A percentile compares a stretch with the other conserved stretches of the same genome.
These are phyloP conservation scores for Drosophila anomelani DNA, from an alignment of 2,888 invertebrate genomes.

Conservation along the genomic window DNA sequence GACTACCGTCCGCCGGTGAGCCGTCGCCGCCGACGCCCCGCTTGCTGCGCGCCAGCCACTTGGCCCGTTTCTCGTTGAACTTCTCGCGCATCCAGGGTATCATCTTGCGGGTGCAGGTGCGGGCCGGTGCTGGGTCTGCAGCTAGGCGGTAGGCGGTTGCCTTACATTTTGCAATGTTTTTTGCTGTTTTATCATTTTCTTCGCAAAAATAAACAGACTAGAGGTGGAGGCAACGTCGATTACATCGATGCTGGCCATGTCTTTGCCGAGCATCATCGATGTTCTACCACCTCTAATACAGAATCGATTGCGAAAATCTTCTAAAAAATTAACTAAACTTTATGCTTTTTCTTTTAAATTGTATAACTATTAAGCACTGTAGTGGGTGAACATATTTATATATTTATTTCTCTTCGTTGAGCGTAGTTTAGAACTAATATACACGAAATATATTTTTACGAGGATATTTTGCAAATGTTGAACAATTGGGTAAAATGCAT, in stretches of 20 bases:
- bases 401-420: no score
- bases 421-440: no score
- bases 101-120: conserved; percentile 70
- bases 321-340: background rate
- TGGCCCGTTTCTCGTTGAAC: conserved; percentile 84
- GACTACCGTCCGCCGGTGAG: conserved; percentile 30
- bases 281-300: background rate
- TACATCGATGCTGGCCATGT: background rate
- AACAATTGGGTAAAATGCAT: no score
- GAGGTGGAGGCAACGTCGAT: background rate
- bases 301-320: background rate
- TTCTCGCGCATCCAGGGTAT: conserved; percentile 85
- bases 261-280: background rate
- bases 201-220: conserved; percentile 35
- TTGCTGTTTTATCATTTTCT: conserved; percentile 15
- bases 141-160: conserved; percentile 40
- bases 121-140: conserved; percentile 54
- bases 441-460: no score
- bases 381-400: no score
- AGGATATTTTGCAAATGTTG: no score
- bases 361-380: no score
- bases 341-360: background rate
- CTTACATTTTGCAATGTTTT: conserved; percentile 30
- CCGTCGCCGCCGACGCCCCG: conserved; percentile 45
- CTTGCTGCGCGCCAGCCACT: conserved; percentile 83